Percentiles rank a stretch among this genome's conserved stretches.
Conservation (phyloP, 1,140 invertebrate genomes). For the Watersipora subatra region DNA sequence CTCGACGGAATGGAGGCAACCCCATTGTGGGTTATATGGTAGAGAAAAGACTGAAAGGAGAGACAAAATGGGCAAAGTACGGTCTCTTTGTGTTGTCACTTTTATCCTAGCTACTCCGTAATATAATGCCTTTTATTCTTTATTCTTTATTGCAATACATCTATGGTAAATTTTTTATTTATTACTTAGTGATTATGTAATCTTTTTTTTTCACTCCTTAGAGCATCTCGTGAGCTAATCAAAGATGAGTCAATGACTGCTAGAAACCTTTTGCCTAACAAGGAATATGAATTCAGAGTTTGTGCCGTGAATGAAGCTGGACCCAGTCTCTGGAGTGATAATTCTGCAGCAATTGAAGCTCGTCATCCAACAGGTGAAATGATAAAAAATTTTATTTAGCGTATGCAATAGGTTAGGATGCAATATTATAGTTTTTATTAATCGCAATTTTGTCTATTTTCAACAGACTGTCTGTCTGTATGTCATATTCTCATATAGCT, state of each 20-base stretch:
- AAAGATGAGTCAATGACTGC: constrained; percentile 53
- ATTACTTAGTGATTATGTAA: not conserved
- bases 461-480: no score
- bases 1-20: constrained; percentile 65
- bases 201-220: not conserved
- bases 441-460: no score
- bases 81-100: no score
- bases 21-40: constrained; percentile 74
- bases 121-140: not conserved
- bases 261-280: constrained; percentile 76
- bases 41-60: constrained; percentile 71
- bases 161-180: not conserved
- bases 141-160: not conserved
- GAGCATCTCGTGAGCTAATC: not conserved
- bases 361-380: constrained; percentile 62
- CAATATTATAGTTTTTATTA: no score
- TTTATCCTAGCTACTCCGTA: not conserved
- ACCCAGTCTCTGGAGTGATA: constrained; percentile 75
- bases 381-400: no score
- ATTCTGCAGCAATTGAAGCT: constrained; percentile 77
- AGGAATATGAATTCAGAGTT: constrained; percentile 93
- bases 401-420: no score
- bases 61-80: constrained; percentile 38
- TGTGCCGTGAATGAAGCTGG: constrained; percentile 89
- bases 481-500: no score